Evolutionary conservation across 1,140 invertebrate species (phyloP).

Genomic region (Trissolcus basalis): DNA sequence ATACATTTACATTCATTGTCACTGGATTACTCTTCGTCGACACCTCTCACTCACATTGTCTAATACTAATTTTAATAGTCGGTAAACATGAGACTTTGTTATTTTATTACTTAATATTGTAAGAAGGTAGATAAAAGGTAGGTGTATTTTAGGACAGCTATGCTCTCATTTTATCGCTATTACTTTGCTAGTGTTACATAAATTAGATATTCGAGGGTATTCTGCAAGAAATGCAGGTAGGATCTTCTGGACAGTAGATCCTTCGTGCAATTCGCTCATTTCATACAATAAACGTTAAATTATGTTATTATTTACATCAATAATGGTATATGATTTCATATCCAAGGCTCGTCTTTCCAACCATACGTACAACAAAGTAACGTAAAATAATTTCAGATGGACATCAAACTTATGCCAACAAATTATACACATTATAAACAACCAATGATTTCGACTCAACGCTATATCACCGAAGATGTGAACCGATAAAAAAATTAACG

Average conservation of each 20-base stretch:
- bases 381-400: conserved; percentile 44
- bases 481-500: too few species aligned
- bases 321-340: conserved; percentile 64
- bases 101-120: conserved; percentile 71
- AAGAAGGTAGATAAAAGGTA: conserved; percentile 68
- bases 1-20: conserved; percentile 78
- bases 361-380: conserved; percentile 68
- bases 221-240: conserved; percentile 48
- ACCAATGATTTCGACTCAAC: not conserved
- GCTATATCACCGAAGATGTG: too few species aligned
- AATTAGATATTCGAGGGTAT: conserved; percentile 71
- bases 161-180: conserved; percentile 66
- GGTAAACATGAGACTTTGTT: conserved; percentile 72
- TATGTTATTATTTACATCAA: conserved; percentile 77
- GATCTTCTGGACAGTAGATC: conserved; percentile 43
- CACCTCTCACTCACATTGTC: conserved; percentile 64
- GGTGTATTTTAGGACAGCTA: conserved; percentile 75
- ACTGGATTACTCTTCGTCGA: conserved; percentile 73
- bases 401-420: not conserved
- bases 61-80: conserved; percentile 75
- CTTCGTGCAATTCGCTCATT: conserved; percentile 40
- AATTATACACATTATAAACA: conserved; percentile 23
- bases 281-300: conserved; percentile 59
- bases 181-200: conserved; percentile 73
- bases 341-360: conserved; percentile 66